Evolutionary conservation across 2,888 invertebrate genomes (phyloP).

Genomic region (Disparrhopalites patrizii): DNA sequence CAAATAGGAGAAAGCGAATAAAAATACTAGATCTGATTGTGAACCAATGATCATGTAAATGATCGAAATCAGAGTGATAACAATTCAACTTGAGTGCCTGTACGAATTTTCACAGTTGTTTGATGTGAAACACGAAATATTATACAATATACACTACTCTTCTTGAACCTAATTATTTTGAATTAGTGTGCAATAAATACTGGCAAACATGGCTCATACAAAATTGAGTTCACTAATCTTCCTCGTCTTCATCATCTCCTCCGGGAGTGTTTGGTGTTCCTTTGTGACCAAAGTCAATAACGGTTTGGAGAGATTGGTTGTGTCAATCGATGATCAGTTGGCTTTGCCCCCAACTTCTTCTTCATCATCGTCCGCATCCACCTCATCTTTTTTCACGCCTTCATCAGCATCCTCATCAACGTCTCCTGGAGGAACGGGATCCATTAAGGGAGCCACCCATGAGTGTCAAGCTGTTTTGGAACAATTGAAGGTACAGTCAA

Average conservation of each 20-base stretch:
- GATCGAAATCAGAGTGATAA: too few species aligned
- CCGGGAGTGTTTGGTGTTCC: slow-evolving; percentile 30
- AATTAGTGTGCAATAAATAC: too few species aligned
- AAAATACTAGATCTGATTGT: too few species aligned
- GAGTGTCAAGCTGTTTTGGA: slow-evolving; percentile 48
- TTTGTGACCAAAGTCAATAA: slow-evolving; percentile 48
- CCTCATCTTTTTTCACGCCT: slow-evolving; percentile 29
- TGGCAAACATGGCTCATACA: too few species aligned
- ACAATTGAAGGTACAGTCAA: slow-evolving; percentile 48
- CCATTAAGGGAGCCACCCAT: slow-evolving; percentile 46
- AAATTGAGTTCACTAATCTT: slow-evolving; percentile 11
- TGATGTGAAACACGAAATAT: too few species aligned
- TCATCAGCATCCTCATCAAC: slow-evolving; percentile 28
- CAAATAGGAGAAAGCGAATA: too few species aligned
- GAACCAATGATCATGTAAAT: too few species aligned
- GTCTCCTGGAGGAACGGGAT: slow-evolving; percentile 39
- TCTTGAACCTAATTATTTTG: too few species aligned
- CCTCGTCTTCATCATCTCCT: not conserved
- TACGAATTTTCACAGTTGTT: too few species aligned
- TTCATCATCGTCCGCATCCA: slow-evolving; percentile 30
- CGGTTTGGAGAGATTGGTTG: slow-evolving; percentile 48
- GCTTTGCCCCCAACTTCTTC: slow-evolving; percentile 37
- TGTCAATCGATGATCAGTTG: slow-evolving; percentile 48
- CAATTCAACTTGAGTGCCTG: too few species aligned
- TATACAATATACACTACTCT: too few species aligned